Evolutionary conservation across 1,140 invertebrate species (phyloP).

Genomic region (Brachionus asplanchnoidis): DNA sequence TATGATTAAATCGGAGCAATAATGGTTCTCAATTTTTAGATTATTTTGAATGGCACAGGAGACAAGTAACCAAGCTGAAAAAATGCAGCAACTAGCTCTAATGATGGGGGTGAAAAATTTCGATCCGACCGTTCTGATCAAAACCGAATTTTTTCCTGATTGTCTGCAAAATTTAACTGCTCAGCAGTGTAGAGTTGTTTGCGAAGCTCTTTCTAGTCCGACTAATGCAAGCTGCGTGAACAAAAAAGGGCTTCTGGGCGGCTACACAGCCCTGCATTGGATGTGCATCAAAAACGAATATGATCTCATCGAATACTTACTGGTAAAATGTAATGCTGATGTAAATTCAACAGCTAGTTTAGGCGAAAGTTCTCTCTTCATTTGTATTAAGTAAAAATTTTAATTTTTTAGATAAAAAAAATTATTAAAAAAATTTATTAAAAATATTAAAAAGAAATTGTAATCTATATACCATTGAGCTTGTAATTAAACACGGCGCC

Average conservation of each 20-base stretch:
- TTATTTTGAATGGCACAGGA: not conserved
- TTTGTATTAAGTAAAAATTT: conserved; percentile 24
- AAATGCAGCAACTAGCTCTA: conserved; percentile 6
- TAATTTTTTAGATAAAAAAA: not conserved
- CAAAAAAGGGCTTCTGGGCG: conserved; percentile 1
- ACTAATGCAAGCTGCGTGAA: not conserved
- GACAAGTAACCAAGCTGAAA: not conserved
- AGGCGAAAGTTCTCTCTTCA: conserved; percentile 28
- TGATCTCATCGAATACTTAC: not conserved
- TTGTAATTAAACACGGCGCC: conserved; percentile 21
- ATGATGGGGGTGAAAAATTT: not conserved
- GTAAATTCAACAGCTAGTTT: not conserved
- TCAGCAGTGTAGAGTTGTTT: not conserved
- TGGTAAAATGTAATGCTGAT: conserved; percentile 4
- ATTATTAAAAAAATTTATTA: not conserved
- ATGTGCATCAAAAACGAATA: conserved; percentile 35
- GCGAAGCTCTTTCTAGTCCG: not conserved
- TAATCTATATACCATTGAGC: conserved; percentile 28
- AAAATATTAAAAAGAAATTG: conserved; percentile 1
- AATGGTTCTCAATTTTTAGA: not conserved
- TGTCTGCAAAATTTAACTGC: not conserved
- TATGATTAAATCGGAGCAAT: not conserved
- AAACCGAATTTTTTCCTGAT: conserved; percentile 33
- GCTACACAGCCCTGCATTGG: conserved; percentile 36
- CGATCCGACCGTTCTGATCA: not conserved